Evolutionary conservation across 2,888 invertebrate species (phyloP).

Genomic region (Gastrophysa polygoni): DNA sequence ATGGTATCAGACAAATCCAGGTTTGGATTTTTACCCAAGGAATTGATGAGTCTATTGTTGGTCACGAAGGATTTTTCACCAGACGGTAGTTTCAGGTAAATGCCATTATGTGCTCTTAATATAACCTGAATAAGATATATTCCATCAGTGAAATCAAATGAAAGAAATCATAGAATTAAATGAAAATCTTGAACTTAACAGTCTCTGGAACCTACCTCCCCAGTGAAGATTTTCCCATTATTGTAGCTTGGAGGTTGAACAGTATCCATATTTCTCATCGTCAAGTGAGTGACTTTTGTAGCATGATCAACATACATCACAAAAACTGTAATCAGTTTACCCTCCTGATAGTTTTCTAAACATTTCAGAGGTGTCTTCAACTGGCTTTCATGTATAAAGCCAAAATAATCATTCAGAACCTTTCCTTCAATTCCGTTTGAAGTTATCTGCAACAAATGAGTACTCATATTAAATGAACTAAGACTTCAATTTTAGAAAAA

Average conservation of each 20-base stretch:
- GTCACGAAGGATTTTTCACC: constrained; percentile 51
- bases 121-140: constrained; percentile 41
- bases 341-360: constrained; percentile 54
- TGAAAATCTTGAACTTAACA: too few relatives aligned
- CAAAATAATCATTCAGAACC: constrained; percentile 59
- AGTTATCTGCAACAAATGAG: constrained; percentile 31
- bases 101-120: constrained; percentile 43
- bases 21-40: constrained; percentile 40
- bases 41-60: constrained; percentile 47
- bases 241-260: constrained; percentile 30
- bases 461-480: neutral
- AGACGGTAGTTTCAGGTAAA: constrained; percentile 47
- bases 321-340: constrained; percentile 64
- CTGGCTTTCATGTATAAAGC: constrained; percentile 64
- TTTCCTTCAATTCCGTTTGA: constrained; percentile 63
- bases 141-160: too few relatives aligned
- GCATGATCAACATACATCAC: constrained; percentile 73
- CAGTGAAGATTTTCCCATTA: constrained; percentile 38
- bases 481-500: neutral
- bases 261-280: constrained; percentile 51
- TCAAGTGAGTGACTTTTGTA: constrained; percentile 71
- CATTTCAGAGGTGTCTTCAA: constrained; percentile 49
- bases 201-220: constrained; percentile 35
- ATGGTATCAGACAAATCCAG: constrained; percentile 57
- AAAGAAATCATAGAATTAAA: too few relatives aligned